Evolutionary conservation across 2,113 vertebrate species (phyloP).

Genomic region (Chrysemys picta): DNA sequence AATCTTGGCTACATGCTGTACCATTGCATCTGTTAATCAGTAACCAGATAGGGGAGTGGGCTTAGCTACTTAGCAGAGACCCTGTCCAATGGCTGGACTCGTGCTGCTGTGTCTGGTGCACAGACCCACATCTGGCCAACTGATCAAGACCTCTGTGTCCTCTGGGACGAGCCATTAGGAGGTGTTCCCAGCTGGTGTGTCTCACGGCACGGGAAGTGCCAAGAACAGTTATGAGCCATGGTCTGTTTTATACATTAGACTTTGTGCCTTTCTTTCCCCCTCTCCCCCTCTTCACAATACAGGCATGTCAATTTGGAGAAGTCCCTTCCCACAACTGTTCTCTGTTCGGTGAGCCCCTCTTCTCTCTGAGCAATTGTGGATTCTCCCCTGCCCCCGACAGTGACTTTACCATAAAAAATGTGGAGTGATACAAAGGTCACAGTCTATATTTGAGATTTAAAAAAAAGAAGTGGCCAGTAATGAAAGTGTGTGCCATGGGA

Average conservation of each 20-base stretch:
- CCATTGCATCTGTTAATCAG: neutral
- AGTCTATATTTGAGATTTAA: neutral
- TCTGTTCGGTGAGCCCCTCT: neutral
- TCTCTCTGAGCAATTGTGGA: neutral
- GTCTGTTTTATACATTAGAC: neutral
- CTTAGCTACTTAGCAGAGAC: neutral
- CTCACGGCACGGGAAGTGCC: neutral
- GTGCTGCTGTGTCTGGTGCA: neutral
- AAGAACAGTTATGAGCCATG: neutral
- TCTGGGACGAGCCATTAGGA: neutral
- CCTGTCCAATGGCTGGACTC: neutral
- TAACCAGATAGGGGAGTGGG: neutral
- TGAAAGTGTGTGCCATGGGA: neutral
- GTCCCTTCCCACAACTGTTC: neutral
- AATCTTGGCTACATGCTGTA: accelerated
- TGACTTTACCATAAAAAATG: neutral
- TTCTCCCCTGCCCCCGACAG: neutral
- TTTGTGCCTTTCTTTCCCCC: neutral
- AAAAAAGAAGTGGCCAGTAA: neutral
- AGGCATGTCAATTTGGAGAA: neutral
- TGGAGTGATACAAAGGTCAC: neutral
- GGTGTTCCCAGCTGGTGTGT: accelerated
- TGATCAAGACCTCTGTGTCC: neutral
- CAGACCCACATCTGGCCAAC: neutral
- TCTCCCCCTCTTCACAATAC: neutral